Base-by-base conservation (phyloP, 2,797 vertebrate genomes). In the Tragelaphus eurycerus region DNA sequence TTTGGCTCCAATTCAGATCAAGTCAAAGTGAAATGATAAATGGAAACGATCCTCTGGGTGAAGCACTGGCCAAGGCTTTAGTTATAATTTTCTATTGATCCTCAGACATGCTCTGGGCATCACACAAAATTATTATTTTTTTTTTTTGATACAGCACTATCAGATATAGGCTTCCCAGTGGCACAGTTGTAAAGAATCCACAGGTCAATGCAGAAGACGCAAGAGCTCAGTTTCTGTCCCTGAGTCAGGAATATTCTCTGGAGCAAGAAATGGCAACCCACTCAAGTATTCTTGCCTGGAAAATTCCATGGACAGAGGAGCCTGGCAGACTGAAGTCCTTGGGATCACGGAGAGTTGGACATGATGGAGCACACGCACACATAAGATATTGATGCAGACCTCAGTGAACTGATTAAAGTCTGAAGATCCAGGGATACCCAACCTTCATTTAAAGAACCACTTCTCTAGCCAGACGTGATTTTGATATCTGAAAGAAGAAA, bases 1-100 rank as follows among this genome's bases (percentile, higher is more conserved):
- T 95, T 96, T 81, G 90, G 64, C 89, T 92, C 50, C 5, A 7
- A 62, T 85, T 86, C 93, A 90, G 59, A 81, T 74, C 90, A 87
- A 81, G 82, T 62, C 60, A 71, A 96, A 85, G 81, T 31, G 62
- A 97, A 76, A 67, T 96, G 50, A 97, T 94, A 95, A 95, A 93
- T 83, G 38, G 83, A 85, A 96, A 90, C 38, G 17, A 93, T 76
- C 31, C 81, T 89, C 2, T 31, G 38, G 54, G 38, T 89, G 74
- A 97, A 50, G 90, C 81, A 62, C 34, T n/a, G 76, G 55, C 55
- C 88, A 59, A 59, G 17, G n/a, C 82, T 96, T 94, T 85, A 55
- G 87, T 62, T 97, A 78, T 16, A 67, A 3, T 81, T 92, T 83
- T 95, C 46, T 89, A 38, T 96, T 95, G 95, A 94, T 95, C 89